Conservation (phyloP, 2,888 invertebrate genomes). For the Drosophila limbata region DNA sequence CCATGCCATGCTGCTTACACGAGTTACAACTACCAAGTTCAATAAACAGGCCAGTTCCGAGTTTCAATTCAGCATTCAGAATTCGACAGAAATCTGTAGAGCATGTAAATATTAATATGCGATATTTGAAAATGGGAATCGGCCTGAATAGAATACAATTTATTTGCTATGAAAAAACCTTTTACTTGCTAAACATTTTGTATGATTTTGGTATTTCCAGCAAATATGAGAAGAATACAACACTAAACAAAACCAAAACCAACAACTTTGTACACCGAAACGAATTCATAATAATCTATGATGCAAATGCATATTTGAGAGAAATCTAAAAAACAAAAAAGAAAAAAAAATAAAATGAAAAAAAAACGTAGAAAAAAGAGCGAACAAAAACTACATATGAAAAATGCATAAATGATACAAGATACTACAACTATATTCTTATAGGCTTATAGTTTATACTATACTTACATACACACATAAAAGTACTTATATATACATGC, state of each 20-base stretch:
- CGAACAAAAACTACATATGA: conserved; percentile 56
- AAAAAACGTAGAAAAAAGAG: conserved; percentile 45
- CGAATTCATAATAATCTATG: conserved; percentile 76
- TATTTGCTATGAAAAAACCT: conserved; percentile 53
- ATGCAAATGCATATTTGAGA: conserved; percentile 66
- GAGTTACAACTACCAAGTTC: conserved; percentile 60
- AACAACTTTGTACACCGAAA: conserved; percentile 85
- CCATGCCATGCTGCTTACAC: conserved; percentile 59
- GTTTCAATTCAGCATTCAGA: not conserved
- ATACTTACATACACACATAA: conserved; percentile 68
- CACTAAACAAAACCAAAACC: conserved; percentile 65
- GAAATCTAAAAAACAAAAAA: conserved; percentile 44
- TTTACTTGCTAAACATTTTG: conserved; percentile 47
- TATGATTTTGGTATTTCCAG: conserved; percentile 50
- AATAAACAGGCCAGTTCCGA: conserved; percentile 20
- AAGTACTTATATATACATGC: conserved; percentile 49
- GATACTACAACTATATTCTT: conserved; percentile 75
- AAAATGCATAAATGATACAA: conserved; percentile 50
- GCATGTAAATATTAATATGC: not conserved
- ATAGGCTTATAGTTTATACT: conserved; percentile 81
- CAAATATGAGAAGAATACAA: conserved; percentile 66
- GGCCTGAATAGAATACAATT: conserved; percentile 32
- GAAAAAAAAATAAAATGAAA: conserved; percentile 16
- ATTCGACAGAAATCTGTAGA: not conserved
- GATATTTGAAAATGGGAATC: not conserved